Evolutionary conservation across 2,888 invertebrate genomes (phyloP).

Genomic region (Scaptomyza parva): DNA sequence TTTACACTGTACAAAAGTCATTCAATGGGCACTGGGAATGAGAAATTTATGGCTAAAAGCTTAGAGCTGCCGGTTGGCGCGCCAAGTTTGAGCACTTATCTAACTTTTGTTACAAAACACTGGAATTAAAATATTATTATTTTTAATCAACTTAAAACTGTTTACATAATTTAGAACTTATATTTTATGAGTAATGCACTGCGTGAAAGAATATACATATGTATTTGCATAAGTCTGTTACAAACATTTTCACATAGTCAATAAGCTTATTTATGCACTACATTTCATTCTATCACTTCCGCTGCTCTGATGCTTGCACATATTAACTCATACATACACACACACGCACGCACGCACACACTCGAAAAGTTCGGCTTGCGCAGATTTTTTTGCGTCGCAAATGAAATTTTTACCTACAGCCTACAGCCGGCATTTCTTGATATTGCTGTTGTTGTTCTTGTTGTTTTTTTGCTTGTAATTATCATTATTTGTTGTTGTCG

Average conservation of each 20-base stretch:
- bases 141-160: neutral
- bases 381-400: conserved; percentile 55
- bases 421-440: conserved; percentile 37
- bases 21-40: neutral
- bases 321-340: neutral
- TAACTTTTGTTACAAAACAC: neutral
- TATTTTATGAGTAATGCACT: too few relatives aligned
- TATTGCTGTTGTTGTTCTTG: conserved; percentile 6
- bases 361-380: conserved; percentile 24
- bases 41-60: neutral
- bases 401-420: conserved; percentile 50
- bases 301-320: conserved; percentile 4
- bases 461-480: conserved; percentile 25
- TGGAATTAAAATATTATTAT: neutral
- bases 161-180: too few relatives aligned
- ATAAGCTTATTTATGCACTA: conserved; percentile 1
- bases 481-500: conserved; percentile 24
- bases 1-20: neutral
- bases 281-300: conserved; percentile 13
- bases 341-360: conserved; percentile 3
- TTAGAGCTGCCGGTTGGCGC: neutral
- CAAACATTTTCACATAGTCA: neutral
- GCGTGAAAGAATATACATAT: too few relatives aligned
- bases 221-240: too few relatives aligned
- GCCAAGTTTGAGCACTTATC: neutral